Evolutionary conservation across 2,113 vertebrate genomes (phyloP).

Genomic region (Haemorhous mexicanus): DNA sequence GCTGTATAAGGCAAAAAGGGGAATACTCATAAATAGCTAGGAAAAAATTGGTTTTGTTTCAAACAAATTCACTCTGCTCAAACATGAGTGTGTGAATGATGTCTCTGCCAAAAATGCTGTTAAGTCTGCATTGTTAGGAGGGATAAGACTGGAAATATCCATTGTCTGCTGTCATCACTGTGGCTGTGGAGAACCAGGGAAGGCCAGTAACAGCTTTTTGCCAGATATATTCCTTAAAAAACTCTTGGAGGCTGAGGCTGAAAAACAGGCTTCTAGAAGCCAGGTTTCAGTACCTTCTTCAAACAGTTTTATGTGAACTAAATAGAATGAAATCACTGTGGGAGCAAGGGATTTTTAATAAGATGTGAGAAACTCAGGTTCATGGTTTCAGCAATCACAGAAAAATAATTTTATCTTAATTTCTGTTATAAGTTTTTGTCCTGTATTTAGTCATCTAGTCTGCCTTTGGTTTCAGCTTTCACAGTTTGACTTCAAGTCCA

Average conservation of each 20-base stretch:
- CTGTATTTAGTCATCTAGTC: neutral
- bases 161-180: neutral
- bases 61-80: neutral
- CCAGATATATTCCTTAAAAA: neutral
- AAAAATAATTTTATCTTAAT: neutral
- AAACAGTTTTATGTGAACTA: neutral
- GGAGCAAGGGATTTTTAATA: neutral
- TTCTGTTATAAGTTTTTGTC: neutral
- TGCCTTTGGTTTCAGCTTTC: neutral
- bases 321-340: neutral
- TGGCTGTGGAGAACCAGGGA: neutral
- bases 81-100: neutral
- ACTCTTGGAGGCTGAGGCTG: rapidly evolving
- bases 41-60: neutral
- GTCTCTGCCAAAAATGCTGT: neutral
- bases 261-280: neutral
- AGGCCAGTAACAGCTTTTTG: neutral
- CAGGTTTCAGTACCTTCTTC: neutral
- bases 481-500: neutral
- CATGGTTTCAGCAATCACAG: neutral
- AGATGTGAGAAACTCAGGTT: neutral
- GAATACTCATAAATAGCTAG: neutral
- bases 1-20: neutral
- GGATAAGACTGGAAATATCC: neutral
- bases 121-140: neutral